phyloP scores from a whole-genome alignment of 2,797 vertebrate genomes.

The Xenentodon cancila region DNA sequence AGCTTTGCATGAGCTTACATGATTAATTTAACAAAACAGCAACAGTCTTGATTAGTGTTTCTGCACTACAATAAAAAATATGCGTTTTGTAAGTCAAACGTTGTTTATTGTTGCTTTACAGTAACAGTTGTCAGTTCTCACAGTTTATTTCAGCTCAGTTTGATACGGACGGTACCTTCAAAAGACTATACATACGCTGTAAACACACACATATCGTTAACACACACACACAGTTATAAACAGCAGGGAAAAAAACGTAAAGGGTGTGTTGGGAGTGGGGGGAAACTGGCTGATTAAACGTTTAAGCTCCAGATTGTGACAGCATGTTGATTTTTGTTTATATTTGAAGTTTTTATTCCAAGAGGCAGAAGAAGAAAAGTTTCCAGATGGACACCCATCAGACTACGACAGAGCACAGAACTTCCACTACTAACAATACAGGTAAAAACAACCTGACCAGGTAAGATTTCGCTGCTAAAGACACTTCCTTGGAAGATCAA shows the following conservation, averaged over 20 bases:
- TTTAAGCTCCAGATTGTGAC: neutral
- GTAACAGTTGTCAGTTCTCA: constrained; percentile 56
- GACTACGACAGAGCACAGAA: too few relatives aligned
- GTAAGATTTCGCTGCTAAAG: neutral
- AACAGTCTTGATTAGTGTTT: neutral
- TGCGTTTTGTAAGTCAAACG: constrained; percentile 27
- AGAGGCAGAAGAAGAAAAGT: too few relatives aligned
- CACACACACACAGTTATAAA: neutral
- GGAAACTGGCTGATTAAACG: constrained; percentile 1
- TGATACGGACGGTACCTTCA: constrained; percentile 23
- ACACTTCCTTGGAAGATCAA: neutral
- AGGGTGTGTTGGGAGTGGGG: neutral
- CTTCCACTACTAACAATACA: too few relatives aligned
- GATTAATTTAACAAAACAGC: neutral
- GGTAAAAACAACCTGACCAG: too few relatives aligned
- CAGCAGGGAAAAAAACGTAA: neutral
- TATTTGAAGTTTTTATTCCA: too few relatives aligned
- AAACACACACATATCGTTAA: neutral
- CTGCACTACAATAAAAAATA: neutral
- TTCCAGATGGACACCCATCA: too few relatives aligned
- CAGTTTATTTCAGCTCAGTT: constrained; percentile 46
- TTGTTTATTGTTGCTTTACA: constrained; percentile 61
- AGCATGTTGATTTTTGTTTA: neutral
- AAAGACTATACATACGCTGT: neutral
- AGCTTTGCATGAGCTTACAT: too few relatives aligned